These are phyloP conservation scores for Amphilophus citrinellus DNA, from an alignment of 2,113 vertebrate species.

Conservation along the genomic window DNA sequence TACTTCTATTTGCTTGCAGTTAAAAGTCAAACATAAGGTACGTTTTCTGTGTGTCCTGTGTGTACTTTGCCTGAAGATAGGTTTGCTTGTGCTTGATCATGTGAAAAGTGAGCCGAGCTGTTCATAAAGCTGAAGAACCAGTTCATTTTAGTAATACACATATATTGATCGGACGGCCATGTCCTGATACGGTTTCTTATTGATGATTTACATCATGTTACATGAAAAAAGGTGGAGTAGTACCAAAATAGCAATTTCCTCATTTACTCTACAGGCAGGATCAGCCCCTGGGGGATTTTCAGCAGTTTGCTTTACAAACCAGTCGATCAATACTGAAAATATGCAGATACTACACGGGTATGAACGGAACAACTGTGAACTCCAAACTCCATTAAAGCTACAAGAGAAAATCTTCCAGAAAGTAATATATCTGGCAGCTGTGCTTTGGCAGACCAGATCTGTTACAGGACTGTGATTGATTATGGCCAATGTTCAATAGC, in stretches of 20 bases:
- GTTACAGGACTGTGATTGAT: constrained; percentile 45
- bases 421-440: background rate
- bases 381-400: background rate
- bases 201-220: constrained; percentile 37
- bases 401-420: background rate
- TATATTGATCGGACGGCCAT: constrained; percentile 29
- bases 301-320: constrained; percentile 19
- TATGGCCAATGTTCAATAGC: constrained; percentile 35
- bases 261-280: constrained; percentile 35
- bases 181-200: constrained; percentile 37
- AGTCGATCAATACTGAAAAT: constrained; percentile 13
- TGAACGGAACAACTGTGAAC: background rate
- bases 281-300: background rate
- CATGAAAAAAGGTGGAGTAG: constrained; percentile 19
- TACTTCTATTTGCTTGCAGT: background rate
- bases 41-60: background rate
- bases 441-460: background rate
- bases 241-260: constrained; percentile 60
- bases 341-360: background rate
- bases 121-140: background rate
- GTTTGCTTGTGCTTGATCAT: background rate
- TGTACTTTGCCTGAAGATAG: background rate
- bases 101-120: constrained; percentile 1
- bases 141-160: constrained; percentile 38
- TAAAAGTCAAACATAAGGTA: too few relatives aligned